These are phyloP conservation scores for Hemiprocne comata DNA, from an alignment of 2,113 vertebrate genomes.

Conservation along the genomic window DNA sequence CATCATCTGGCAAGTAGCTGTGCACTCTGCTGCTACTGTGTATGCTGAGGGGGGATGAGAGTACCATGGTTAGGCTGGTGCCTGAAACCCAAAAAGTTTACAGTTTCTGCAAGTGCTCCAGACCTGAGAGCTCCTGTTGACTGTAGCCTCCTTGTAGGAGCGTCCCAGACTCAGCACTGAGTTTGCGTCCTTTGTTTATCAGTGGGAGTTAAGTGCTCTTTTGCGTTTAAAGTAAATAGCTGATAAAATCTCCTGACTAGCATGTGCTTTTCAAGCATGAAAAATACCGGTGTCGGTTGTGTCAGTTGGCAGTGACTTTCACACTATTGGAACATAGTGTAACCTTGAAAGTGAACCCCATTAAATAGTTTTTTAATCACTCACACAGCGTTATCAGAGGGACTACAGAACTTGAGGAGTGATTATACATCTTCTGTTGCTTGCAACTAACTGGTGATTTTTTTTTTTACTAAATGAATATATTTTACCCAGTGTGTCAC, in stretches of 20 bases:
- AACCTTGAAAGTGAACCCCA: neutral
- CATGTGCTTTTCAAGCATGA: slow-evolving; percentile 5
- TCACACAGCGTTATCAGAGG: neutral
- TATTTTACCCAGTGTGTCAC: neutral
- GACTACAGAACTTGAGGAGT: neutral
- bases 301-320: neutral
- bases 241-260: slow-evolving; percentile 34
- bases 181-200: neutral
- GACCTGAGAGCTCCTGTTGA: neutral
- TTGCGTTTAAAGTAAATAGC: slow-evolving; percentile 1
- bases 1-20: neutral
- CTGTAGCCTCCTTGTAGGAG: neutral
- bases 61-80: accelerated
- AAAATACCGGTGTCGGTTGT: neutral
- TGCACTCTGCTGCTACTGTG: neutral
- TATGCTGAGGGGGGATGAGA: accelerated
- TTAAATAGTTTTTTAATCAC: neutral
- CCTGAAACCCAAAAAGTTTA: neutral
- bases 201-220: neutral
- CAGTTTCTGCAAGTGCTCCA: neutral
- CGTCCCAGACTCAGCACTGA: neutral
- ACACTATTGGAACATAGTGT: neutral
- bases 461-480: neutral
- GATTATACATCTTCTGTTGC: neutral
- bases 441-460: neutral